A percentile compares a stretch with the other conserved stretches of the same genome.
These are phyloP conservation scores for Chaetops frenatus DNA, from an alignment of 2,113 vertebrate species.

Conservation along the genomic window DNA sequence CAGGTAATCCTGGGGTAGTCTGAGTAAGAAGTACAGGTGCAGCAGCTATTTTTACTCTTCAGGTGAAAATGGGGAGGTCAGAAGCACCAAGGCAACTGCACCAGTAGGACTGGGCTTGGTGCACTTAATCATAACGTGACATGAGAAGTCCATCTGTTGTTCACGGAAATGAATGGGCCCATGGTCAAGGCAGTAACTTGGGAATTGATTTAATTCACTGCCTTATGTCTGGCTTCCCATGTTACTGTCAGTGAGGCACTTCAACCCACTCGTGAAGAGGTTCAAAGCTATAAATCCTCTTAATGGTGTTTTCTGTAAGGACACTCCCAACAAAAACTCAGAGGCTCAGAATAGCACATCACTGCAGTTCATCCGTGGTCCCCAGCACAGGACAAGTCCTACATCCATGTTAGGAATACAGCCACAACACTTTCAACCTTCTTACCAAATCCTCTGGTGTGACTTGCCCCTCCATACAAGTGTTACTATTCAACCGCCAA, in stretches of 20 bases:
- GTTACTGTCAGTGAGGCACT: background rate
- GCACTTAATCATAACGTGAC: accelerated
- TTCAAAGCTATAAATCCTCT: background rate
- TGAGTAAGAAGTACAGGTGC: background rate
- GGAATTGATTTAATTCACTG: background rate
- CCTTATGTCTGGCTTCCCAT: background rate
- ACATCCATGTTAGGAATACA: background rate
- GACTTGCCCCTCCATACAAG: background rate
- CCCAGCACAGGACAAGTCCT: background rate
- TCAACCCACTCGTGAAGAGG: accelerated
- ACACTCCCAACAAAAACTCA: background rate
- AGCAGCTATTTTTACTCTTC: background rate
- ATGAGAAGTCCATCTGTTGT: background rate
- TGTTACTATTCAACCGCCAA: background rate
- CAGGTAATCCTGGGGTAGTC: background rate
- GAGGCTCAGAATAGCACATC: background rate
- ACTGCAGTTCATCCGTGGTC: background rate
- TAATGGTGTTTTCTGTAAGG: background rate
- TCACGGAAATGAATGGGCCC: background rate
- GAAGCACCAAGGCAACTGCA: background rate
- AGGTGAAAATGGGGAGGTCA: background rate
- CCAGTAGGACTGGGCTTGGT: background rate
- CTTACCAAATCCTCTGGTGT: background rate
- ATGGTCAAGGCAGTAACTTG: background rate
- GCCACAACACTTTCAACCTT: background rate